A percentile compares a stretch with the other conserved stretches of the same genome.
phyloP scores from a whole-genome alignment of 2,797 vertebrate genomes.

The Artibeus jamaicensis region DNA sequence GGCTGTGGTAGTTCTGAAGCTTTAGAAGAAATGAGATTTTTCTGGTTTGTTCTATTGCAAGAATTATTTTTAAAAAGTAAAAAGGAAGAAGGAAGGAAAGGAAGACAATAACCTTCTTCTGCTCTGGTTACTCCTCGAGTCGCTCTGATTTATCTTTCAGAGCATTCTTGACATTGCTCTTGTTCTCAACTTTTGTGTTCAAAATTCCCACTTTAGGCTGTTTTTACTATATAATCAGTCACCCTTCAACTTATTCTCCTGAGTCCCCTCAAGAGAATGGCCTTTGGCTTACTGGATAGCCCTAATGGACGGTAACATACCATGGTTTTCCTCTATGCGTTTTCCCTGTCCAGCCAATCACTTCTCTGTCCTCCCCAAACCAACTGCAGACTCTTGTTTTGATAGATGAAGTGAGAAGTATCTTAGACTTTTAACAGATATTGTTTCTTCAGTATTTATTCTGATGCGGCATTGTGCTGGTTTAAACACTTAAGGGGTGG shows the following conservation, averaged over 20 bases:
- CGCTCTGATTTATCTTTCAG: slow-evolving; percentile 46
- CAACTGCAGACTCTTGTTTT: background rate
- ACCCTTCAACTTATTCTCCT: background rate
- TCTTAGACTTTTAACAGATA: background rate
- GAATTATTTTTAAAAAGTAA: background rate
- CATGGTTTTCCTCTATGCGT: background rate
- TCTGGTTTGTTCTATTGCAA: slow-evolving; percentile 5
- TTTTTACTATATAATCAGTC: background rate
- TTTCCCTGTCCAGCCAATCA: background rate
- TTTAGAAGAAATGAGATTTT: slow-evolving; percentile 41
- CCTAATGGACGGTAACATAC: background rate
- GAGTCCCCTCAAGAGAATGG: background rate
- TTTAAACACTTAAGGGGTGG: slow-evolving; percentile 9
- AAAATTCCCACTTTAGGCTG: slow-evolving; percentile 22
- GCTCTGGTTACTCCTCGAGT: background rate
- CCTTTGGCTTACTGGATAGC: background rate
- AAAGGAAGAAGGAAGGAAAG: background rate
- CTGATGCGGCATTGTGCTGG: background rate
- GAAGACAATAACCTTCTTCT: background rate
- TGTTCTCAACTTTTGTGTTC: slow-evolving; percentile 23
- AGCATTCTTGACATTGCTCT: background rate
- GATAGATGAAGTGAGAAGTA: background rate
- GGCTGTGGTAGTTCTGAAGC: background rate
- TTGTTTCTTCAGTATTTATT: background rate
- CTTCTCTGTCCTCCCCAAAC: background rate